phyloP scores from a whole-genome alignment of 2,113 vertebrate species.

The Maccullochella peelii region DNA sequence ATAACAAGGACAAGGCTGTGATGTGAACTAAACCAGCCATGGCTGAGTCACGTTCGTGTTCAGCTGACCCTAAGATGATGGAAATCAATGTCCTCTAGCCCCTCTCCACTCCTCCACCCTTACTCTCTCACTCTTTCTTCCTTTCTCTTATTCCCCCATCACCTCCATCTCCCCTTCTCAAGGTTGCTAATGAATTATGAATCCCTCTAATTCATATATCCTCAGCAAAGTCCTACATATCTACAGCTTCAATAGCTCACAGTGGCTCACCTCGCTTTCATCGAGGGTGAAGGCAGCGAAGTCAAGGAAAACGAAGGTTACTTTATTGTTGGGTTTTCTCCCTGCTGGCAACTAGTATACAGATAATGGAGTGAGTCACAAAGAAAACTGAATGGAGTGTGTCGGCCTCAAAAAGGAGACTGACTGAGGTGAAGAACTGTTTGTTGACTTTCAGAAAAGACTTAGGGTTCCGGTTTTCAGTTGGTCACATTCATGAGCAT shows the following conservation, averaged over 20 bases:
- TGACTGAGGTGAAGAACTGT: background rate
- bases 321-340: slow-evolving; percentile 40
- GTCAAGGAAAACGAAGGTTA: slow-evolving; percentile 51
- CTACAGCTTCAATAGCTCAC: slow-evolving; percentile 7
- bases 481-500: slow-evolving; percentile 20
- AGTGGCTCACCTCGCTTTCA: background rate
- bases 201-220: slow-evolving; percentile 49
- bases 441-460: slow-evolving; percentile 17
- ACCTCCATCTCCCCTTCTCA: slow-evolving; percentile 46
- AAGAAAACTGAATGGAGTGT: slow-evolving; percentile 26
- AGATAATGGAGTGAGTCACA: slow-evolving; percentile 40
- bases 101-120: background rate
- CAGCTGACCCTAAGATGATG: slow-evolving; percentile 38
- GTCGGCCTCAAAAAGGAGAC: slow-evolving; percentile 7
- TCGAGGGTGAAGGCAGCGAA: background rate
- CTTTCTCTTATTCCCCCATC: slow-evolving; percentile 13
- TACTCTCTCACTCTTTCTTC: background rate
- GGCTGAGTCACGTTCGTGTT: slow-evolving; percentile 30
- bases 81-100: slow-evolving; percentile 32
- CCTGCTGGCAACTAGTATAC: slow-evolving; percentile 12
- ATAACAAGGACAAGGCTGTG: slow-evolving; percentile 29
- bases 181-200: slow-evolving; percentile 68
- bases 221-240: slow-evolving; percentile 28
- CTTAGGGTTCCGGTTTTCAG: background rate
- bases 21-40: slow-evolving; percentile 27